Evolutionary conservation across 2,113 vertebrate species (phyloP).

Genomic region (Albula glossodonta): DNA sequence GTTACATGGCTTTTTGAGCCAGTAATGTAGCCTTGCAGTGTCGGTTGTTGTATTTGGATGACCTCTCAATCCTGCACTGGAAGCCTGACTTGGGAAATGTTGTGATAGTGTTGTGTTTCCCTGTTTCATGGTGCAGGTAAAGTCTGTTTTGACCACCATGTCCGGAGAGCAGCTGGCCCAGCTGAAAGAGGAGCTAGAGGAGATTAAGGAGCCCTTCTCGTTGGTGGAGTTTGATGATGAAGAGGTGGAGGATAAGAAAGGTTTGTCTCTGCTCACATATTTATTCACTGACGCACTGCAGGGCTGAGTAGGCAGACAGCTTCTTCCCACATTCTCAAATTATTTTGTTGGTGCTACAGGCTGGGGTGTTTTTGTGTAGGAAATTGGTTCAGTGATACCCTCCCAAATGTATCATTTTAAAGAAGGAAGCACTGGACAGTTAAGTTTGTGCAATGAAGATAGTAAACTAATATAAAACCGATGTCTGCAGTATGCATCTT

Average conservation of each 20-base stretch:
- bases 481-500: not conserved
- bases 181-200: constrained; percentile 77
- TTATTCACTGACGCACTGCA: not conserved
- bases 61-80: not conserved
- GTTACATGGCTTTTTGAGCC: not conserved
- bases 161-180: constrained; percentile 77
- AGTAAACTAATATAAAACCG: not conserved
- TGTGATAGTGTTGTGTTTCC: not conserved
- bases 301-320: not conserved
- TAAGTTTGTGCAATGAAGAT: not conserved
- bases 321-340: no score
- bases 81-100: not conserved
- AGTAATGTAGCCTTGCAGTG: not conserved
- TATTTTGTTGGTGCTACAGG: no score
- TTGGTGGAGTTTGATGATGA: constrained; percentile 91
- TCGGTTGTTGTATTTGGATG: not conserved
- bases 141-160: constrained; percentile 77
- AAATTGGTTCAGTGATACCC: not conserved
- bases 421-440: no score
- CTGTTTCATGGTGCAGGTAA: constrained; percentile 73
- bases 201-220: constrained; percentile 85
- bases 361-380: not conserved
- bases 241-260: constrained; percentile 84
- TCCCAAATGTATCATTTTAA: no score
- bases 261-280: constrained; percentile 47